Conservation (phyloP, 1,140 invertebrate genomes). For the Halesus radiatus region DNA sequence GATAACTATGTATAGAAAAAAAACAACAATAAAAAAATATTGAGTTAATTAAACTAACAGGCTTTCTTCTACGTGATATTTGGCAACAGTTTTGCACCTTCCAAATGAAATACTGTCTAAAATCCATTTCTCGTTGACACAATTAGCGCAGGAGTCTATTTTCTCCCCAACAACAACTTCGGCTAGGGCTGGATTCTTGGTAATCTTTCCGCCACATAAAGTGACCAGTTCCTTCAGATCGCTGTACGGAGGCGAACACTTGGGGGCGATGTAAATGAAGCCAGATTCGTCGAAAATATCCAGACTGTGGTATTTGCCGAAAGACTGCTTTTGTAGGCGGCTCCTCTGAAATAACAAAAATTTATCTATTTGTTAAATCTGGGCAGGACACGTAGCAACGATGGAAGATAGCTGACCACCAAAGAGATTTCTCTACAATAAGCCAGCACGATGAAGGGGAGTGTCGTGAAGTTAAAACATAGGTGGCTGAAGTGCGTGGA, state of each 20-base stretch:
- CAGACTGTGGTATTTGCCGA: slow-evolving; percentile 61
- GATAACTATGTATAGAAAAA: too few species aligned
- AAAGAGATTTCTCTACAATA: too few species aligned
- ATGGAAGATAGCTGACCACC: too few species aligned
- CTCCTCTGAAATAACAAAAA: slow-evolving; percentile 60
- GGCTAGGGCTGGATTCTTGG: slow-evolving; percentile 56
- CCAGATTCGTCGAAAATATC: slow-evolving; percentile 64
- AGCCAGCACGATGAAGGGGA: too few species aligned
- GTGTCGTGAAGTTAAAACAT: too few species aligned
- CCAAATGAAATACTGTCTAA: slow-evolving; percentile 60
- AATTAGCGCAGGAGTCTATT: slow-evolving; percentile 53
- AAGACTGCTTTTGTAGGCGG: slow-evolving; percentile 63
- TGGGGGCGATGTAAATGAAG: slow-evolving; percentile 61
- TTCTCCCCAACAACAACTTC: slow-evolving; percentile 62
- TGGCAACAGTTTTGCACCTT: slow-evolving; percentile 39
- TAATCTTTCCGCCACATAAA: slow-evolving; percentile 63
- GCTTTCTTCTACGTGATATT: not conserved
- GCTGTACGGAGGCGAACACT: slow-evolving; percentile 58
- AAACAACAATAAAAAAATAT: not conserved
- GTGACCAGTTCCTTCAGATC: slow-evolving; percentile 64
- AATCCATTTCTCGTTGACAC: slow-evolving; percentile 65
- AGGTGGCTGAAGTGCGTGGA: too few species aligned
- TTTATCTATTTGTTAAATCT: slow-evolving; percentile 41
- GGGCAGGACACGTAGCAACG: too few species aligned
- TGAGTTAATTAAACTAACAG: not conserved